A percentile compares a stretch with the other conserved stretches of the same genome.
Evolutionary conservation across 1,140 invertebrate species (phyloP).

Genomic region (Solenopsis invicta): DNA sequence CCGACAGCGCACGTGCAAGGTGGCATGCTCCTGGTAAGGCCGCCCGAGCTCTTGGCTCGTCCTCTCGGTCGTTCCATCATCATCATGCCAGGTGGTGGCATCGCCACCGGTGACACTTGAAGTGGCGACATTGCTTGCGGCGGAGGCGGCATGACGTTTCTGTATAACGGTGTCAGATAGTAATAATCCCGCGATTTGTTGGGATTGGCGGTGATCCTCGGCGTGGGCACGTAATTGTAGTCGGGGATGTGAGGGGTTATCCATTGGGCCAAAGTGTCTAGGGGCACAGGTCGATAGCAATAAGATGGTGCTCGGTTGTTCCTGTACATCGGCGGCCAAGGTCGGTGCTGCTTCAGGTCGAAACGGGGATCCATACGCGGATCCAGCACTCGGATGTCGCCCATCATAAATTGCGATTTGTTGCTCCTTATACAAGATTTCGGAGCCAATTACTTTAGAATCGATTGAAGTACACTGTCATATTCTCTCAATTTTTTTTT

Average conservation of each 20-base stretch:
- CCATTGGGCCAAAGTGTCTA: slow-evolving; percentile 83
- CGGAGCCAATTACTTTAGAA: not conserved
- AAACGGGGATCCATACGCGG: slow-evolving; percentile 84
- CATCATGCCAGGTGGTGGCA: slow-evolving; percentile 82
- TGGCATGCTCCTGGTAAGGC: slow-evolving; percentile 77
- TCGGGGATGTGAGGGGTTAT: slow-evolving; percentile 81
- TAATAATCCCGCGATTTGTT: slow-evolving; percentile 91
- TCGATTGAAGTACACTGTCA: not conserved
- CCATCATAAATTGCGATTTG: slow-evolving; percentile 74
- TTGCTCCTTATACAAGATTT: not conserved
- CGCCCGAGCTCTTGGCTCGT: slow-evolving; percentile 81
- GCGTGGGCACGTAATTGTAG: slow-evolving; percentile 87
- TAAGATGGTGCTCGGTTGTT: slow-evolving; percentile 86
- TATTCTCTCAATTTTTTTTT: not conserved
- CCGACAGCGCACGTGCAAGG: slow-evolving; percentile 88
- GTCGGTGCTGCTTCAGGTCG: slow-evolving; percentile 81
- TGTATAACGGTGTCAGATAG: slow-evolving; percentile 90
- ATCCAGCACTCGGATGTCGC: slow-evolving; percentile 84
- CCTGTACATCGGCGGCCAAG: slow-evolving; percentile 89
- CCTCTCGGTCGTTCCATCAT: slow-evolving; percentile 84
- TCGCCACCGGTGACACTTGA: slow-evolving; percentile 75
- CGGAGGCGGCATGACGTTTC: slow-evolving; percentile 89
- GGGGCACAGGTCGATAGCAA: slow-evolving; percentile 88
- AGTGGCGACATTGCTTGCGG: slow-evolving; percentile 77
- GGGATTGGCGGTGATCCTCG: slow-evolving; percentile 80